Base-by-base conservation (phyloP, 2,888 invertebrate species). In the Drosophila peninsularis region DNA sequence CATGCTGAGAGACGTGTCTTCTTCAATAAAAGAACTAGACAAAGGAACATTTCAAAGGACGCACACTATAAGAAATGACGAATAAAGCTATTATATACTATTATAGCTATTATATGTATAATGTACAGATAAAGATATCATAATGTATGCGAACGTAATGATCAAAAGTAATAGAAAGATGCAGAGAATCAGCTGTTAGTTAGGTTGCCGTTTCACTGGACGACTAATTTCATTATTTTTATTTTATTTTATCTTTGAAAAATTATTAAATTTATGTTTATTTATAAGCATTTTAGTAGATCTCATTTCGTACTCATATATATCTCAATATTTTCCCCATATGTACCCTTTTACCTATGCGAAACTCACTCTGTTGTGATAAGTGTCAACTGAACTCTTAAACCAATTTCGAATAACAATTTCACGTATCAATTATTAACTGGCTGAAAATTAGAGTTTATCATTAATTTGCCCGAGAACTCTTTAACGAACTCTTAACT, bases 1-100 rank as follows among this genome's bases (percentile, higher is more conserved):
- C 24, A 30, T 9, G 27, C 9, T 47, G n/a, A 42, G 50, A 63
- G 71, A 77, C 73, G 73, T 73, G 64, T 47, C 60, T 57, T 37
- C 17, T 13, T 39, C 17, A 60, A 47, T 42, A 17, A 52, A 53
- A 34, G 24, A 53, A 50, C 34, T 47, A 62, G 34, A 76, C 63
- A 76, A 62, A 30, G 47, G 47, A 24, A 34, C 14, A 13, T 39
- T 62, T 49, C 5, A 27, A 17, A 58, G 41, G n/a, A 45, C 41
- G 21, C 10, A 36, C 7, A 36, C 21, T 13, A 14, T 13, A 5
- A 41, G 47, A 7, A 10, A 10, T 11, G 11, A 30, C 21, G 9
- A 32, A 30, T 30, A 11, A 37, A 13, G 24, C 19, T 34, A 11
- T 62, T 21, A 17, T 32, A 14, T 30, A n/a, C n/a, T n/a, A n/a